These are phyloP conservation scores for Pseudotriccus pelzelni DNA, from an alignment of 2,797 vertebrate genomes.

Conservation along the genomic window DNA sequence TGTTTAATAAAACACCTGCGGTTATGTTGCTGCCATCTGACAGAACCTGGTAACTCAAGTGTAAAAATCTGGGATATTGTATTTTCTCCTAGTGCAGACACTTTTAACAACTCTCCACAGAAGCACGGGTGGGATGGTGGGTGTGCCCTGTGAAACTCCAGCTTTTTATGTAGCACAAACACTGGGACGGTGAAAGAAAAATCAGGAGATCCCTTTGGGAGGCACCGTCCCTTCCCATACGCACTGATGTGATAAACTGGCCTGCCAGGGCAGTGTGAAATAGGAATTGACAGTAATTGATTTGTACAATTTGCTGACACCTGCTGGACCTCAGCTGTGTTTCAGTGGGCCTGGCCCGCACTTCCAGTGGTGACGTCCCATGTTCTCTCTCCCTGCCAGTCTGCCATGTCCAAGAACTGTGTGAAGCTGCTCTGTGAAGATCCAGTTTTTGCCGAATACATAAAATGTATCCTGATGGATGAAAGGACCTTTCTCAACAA, in stretches of 20 bases:
- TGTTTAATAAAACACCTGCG: neutral
- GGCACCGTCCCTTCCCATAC: fast-evolving
- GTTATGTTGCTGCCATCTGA: neutral
- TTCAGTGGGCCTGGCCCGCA: neutral
- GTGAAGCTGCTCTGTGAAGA: constrained; percentile 97
- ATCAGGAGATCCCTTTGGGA: neutral
- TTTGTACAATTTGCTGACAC: neutral
- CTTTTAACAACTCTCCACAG: neutral
- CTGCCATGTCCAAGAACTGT: constrained; percentile 92
- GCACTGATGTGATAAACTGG: neutral
- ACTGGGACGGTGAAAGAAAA: neutral
- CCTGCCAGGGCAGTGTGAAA: neutral
- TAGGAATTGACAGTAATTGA: neutral
- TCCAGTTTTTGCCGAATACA: constrained; percentile 95
- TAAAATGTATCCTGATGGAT: constrained; percentile 97
- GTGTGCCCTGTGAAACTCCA: neutral
- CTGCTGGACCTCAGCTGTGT: neutral
- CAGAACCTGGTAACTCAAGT: neutral
- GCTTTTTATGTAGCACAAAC: neutral
- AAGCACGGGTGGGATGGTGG: fast-evolving
- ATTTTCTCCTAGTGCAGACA: neutral
- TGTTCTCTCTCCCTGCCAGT: constrained; percentile 73
- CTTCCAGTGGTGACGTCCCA: neutral
- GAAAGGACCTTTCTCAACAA: constrained; percentile 96
- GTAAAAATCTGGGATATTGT: neutral